These are phyloP conservation scores for Biston stratarius DNA, from an alignment of 2,888 invertebrate species.

Conservation along the genomic window DNA sequence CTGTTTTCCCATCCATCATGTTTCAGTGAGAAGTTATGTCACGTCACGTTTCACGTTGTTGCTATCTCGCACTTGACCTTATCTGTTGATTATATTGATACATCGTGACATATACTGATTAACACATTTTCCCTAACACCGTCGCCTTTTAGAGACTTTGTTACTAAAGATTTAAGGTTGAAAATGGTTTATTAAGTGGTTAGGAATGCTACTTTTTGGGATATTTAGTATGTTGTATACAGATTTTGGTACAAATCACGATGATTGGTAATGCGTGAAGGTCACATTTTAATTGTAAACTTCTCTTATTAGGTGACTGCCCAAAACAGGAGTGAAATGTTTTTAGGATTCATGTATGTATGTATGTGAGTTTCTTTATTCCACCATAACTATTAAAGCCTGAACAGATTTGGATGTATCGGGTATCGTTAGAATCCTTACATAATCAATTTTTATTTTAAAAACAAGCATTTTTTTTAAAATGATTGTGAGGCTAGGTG, in stretches of 20 bases:
- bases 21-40: not conserved
- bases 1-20: not conserved
- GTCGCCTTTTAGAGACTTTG: not conserved
- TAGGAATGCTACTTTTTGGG: not conserved
- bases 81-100: constrained; percentile 47
- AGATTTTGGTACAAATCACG: constrained; percentile 6
- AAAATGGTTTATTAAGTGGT: not conserved
- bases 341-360: no score
- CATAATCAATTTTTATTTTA: no score
- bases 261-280: constrained; percentile 10
- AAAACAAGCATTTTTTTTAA: no score
- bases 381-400: no score
- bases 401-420: no score
- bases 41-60: not conserved
- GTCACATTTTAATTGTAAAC: not conserved
- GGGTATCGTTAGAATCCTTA: no score
- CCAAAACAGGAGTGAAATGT: no score
- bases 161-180: not conserved
- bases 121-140: constrained; percentile 4
- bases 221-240: constrained; percentile 2
- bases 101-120: constrained; percentile 42
- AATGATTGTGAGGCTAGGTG: no score
- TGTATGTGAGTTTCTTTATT: no score
- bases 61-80: constrained; percentile 53
- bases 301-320: no score